A percentile compares a stretch with the other conserved stretches of the same genome.
phyloP scores from a whole-genome alignment of 2,797 vertebrate species.

The Lithobates pipiens region DNA sequence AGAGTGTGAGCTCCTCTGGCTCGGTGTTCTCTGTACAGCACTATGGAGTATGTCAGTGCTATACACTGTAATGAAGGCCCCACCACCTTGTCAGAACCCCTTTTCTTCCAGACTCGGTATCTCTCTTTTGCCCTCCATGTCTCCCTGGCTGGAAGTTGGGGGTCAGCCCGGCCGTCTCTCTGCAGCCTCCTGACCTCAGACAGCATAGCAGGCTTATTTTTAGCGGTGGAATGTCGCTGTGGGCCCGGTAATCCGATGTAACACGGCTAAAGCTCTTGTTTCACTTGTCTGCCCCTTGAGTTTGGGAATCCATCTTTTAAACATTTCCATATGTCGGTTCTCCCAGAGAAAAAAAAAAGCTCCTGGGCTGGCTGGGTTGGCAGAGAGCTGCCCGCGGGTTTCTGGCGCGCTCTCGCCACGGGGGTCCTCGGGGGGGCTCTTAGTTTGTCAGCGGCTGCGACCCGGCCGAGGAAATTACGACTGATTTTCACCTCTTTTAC shows the following conservation, averaged over 20 bases:
- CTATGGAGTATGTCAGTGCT: background rate
- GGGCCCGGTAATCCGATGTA: constrained; percentile 69
- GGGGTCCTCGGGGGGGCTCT: constrained; percentile 67
- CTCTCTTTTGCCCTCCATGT: constrained; percentile 47
- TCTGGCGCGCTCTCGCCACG: constrained; percentile 70
- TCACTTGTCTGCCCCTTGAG: constrained; percentile 67
- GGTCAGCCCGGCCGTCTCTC: constrained; percentile 43
- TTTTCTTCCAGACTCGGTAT: background rate
- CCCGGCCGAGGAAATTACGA: too few relatives aligned
- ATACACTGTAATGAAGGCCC: background rate
- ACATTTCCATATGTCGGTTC: constrained; percentile 73
- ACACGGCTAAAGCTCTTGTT: constrained; percentile 69
- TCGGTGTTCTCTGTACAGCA: background rate
- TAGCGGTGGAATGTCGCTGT: constrained; percentile 65
- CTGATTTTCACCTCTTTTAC: too few relatives aligned
- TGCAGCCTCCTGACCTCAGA: constrained; percentile 65
- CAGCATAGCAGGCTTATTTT: constrained; percentile 68
- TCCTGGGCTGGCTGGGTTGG: constrained; percentile 59
- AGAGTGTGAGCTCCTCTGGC: too few relatives aligned
- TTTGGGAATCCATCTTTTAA: constrained; percentile 72
- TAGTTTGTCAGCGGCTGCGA: constrained; percentile 69
- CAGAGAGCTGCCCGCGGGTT: constrained; percentile 61
- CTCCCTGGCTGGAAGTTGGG: constrained; percentile 41
- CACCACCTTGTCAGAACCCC: too few relatives aligned
- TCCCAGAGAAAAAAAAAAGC: constrained; percentile 46